Percentiles rank a stretch among this genome's conserved stretches.
These are phyloP conservation scores for Epiblema foenella DNA, from an alignment of 2,888 invertebrate species.

Conservation along the genomic window DNA sequence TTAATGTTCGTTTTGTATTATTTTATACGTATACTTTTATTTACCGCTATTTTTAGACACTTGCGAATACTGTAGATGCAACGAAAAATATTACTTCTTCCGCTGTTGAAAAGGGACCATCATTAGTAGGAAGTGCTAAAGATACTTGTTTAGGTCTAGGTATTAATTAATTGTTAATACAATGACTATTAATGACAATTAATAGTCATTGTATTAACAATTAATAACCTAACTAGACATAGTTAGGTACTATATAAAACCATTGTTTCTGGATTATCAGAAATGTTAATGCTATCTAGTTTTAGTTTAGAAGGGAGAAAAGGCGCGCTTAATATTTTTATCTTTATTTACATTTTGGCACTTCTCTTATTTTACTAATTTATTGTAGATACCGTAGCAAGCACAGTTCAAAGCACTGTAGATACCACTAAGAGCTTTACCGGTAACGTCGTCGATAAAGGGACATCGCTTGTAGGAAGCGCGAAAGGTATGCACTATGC, in stretches of 20 bases:
- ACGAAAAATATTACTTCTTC: constrained; percentile 63
- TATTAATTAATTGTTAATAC: neutral
- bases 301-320: neutral
- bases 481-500: constrained; percentile 56
- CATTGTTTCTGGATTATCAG: neutral
- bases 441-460: constrained; percentile 75
- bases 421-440: constrained; percentile 77
- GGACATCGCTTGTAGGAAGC: constrained; percentile 58
- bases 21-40: constrained; percentile 37
- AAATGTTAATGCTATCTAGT: neutral
- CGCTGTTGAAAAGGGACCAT: constrained; percentile 61
- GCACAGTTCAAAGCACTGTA: constrained; percentile 69
- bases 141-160: constrained; percentile 51
- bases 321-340: neutral
- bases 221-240: too few relatives aligned
- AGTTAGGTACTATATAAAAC: neutral
- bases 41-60: constrained; percentile 63
- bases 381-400: constrained; percentile 56
- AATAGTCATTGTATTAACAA: too few relatives aligned
- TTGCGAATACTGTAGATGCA: constrained; percentile 63
- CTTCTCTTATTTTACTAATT: constrained; percentile 17
- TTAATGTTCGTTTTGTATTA: neutral
- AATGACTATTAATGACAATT: too few relatives aligned
- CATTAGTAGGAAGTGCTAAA: constrained; percentile 63
- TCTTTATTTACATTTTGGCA: neutral